These are phyloP conservation scores for Torymus tubicola DNA, from an alignment of 2,888 invertebrate genomes.

Conservation along the genomic window DNA sequence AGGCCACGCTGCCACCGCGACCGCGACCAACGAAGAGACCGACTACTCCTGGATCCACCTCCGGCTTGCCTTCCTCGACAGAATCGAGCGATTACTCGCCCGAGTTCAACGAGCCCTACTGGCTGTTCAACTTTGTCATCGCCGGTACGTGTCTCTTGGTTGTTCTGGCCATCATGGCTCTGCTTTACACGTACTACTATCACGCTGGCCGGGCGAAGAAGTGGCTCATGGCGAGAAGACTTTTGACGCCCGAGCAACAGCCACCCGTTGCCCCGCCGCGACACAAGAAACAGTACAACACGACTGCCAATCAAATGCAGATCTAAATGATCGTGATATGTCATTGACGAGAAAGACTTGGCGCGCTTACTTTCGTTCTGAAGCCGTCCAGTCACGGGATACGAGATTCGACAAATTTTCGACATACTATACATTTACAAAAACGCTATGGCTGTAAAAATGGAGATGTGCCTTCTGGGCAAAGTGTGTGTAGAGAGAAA, in stretches of 20 bases:
- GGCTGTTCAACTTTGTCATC: slow-evolving; percentile 77
- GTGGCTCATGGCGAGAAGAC: slow-evolving; percentile 77
- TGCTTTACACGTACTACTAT: slow-evolving; percentile 87
- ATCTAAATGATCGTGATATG: slow-evolving; percentile 45
- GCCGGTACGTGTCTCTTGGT: slow-evolving; percentile 83
- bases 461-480: background rate
- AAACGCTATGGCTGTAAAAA: slow-evolving; percentile 20
- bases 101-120: slow-evolving; percentile 65
- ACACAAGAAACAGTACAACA: slow-evolving; percentile 66
- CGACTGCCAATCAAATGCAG: slow-evolving; percentile 49
- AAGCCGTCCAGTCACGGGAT: too few relatives aligned
- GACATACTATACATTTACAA: slow-evolving; percentile 7
- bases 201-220: slow-evolving; percentile 84
- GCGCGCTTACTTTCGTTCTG: too few relatives aligned
- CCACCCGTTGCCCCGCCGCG: slow-evolving; percentile 73
- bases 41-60: slow-evolving; percentile 75
- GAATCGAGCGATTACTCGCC: slow-evolving; percentile 78
- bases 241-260: slow-evolving; percentile 62
- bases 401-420: slow-evolving; percentile 7
- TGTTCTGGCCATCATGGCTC: slow-evolving; percentile 81
- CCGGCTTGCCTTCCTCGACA: slow-evolving; percentile 75
- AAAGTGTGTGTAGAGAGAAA: slow-evolving; percentile 6
- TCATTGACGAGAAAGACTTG: background rate
- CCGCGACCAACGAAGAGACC: slow-evolving; percentile 76
- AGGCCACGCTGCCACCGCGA: slow-evolving; percentile 74